Base-by-base conservation (phyloP, 2,888 invertebrate genomes). In the Drosophila gaucha region DNA sequence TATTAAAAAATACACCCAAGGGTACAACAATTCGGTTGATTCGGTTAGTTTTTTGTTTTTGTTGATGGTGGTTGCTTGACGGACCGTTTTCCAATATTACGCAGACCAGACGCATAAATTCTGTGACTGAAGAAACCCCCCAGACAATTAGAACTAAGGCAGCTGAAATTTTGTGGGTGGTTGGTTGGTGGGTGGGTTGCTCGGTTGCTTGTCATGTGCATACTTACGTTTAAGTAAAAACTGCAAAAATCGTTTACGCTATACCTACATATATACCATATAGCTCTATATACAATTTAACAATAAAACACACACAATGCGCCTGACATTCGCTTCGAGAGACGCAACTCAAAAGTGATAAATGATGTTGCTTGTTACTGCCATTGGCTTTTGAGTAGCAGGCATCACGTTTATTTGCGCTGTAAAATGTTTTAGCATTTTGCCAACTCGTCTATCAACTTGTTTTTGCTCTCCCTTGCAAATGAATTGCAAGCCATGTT, bases 1-100 rank as follows among this genome's bases (percentile, higher is more conserved):
- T 85, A 87, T 85, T 88, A 88, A 88, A 87, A 86, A 85, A 88
- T 79, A 83, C 78, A 86, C 85, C 85, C 85, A 78, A 67, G 88
- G 88, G 85, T 31, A 76, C 67, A 73, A 76, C 85, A 78, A 80
- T 87, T 80, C 67, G 85, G 78, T 85, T 58, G 74, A 69, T 68
- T 71, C 68, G 82, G 74, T 73, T 86, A 70, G 68, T 67, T 74
- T 54, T 35, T 1, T 22, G 74, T 51, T 43, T 14, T 24, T 28
- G 6, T 28, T 31, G 46, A 20, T 46, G 65, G 75, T 73, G 70
- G 73, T 74, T 51, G 69, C 49, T 66, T 52, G 44, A 65, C 20
- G 43, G 59, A 73, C 52, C 56, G 39, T 57, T 56, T 65, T 57
- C 60, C 65, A 56, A 70, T 74, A 62, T 28, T 30, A 31, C 39